Base-by-base conservation (phyloP, 2,888 invertebrate species). In the Dendrolimus houi region DNA sequence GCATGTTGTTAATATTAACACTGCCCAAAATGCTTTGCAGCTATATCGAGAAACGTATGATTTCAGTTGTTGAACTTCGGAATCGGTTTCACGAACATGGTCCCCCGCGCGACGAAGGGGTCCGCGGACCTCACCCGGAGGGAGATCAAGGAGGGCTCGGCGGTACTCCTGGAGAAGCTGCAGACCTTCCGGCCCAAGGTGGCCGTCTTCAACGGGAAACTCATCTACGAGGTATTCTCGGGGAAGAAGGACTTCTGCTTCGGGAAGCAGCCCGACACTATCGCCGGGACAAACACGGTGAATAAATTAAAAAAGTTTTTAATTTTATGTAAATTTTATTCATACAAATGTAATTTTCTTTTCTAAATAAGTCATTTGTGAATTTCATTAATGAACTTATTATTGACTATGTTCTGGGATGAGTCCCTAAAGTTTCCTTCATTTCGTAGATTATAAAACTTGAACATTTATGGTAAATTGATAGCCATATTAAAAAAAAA, bases 61-160 rank as follows among this genome's bases (percentile, higher is more conserved):
- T 69, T 74, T 8, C 82, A 91, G 90, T 90, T 99, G 60, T 86
- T 98, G 57, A 96, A 97, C 85, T 96, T 96, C 81, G 98, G 99
- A 61, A 98, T 99, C 77, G 99, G 99, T 7, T 98, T 99, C 88
- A 99, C 99, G 70, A 99, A 99, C 89, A 98, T 99, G 95, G 98
- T 99, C 64, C 93, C 96, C 66, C 93, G 99, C 63, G 97, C 99
- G 57, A 98, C 98, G 1, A 97, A 98, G 88, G 98, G 98, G 67
- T 98, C 97, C 73, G 97, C 98, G 1, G 99, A 99, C 92, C 93
- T 99, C 62, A 97, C 97, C 59, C 93, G 97, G 68, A 96, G 97
- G 82, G 97, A 97, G 92, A 97, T 97, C 77, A 97, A 97, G 88
- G 97, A 97, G 92, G 97, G 97, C 83, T 97, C 96, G 66, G 95